Evolutionary conservation across 2,888 invertebrate genomes (phyloP).

Genomic region (Lasioglossum pauxillum): DNA sequence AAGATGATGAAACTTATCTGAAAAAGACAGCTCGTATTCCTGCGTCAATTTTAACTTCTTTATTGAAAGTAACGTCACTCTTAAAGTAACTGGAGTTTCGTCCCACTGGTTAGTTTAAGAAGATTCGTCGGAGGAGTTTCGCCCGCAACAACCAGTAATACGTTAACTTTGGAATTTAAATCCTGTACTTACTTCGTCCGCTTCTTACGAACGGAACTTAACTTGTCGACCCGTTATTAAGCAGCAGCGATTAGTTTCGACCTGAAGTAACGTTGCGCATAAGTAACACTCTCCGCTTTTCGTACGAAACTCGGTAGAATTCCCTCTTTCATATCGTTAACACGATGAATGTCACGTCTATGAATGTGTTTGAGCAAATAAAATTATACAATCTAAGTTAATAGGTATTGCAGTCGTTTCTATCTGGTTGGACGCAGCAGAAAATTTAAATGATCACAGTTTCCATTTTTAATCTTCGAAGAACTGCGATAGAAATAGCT

Average conservation of each 20-base stretch:
- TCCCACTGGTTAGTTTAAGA: conserved; percentile 38
- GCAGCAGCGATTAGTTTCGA: conserved; percentile 1
- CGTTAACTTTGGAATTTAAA: conserved; percentile 51
- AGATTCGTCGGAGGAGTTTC: conserved; percentile 44
- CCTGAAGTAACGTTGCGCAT: neutral
- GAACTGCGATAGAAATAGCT: neutral
- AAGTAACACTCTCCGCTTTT: neutral
- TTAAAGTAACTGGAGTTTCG: conserved; percentile 28
- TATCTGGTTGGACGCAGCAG: neutral
- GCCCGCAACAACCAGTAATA: conserved; percentile 43
- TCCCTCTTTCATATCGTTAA: neutral
- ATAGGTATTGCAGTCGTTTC: too few species aligned
- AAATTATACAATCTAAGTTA: neutral
- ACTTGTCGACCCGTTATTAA: conserved; percentile 7
- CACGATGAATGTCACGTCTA: neutral
- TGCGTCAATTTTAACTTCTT: conserved; percentile 33
- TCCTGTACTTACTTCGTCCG: conserved; percentile 22
- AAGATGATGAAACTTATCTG: neutral
- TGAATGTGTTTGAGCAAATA: too few species aligned
- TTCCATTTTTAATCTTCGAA: neutral
- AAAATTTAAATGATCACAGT: neutral
- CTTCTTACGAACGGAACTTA: conserved; percentile 17
- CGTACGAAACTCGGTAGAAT: neutral
- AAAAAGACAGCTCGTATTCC: neutral
- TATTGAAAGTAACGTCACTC: conserved; percentile 39